phyloP scores from a whole-genome alignment of 2,888 invertebrate species.

The Parnassius mnemosyne region DNA sequence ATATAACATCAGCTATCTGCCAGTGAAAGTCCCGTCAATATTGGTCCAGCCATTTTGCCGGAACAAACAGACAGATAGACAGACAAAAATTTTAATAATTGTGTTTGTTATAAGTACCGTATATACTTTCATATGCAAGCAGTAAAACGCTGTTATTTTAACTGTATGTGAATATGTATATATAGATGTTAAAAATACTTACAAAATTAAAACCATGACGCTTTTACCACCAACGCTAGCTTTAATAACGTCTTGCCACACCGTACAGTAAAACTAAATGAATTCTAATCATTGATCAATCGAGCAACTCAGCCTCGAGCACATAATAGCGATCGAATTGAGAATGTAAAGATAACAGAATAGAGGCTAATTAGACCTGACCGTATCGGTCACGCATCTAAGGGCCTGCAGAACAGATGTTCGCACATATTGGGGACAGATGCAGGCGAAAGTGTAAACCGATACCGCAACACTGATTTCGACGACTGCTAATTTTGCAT shows the following conservation, averaged over 20 bases:
- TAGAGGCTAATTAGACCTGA: constrained; percentile 69
- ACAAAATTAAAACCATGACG: too few relatives aligned
- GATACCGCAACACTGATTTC: constrained; percentile 40
- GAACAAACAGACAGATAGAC: too few relatives aligned
- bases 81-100: too few relatives aligned
- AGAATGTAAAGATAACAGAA: constrained; percentile 69
- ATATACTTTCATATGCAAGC: too few relatives aligned
- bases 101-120: too few relatives aligned
- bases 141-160: too few relatives aligned
- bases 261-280: constrained; percentile 41
- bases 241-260: constrained; percentile 17
- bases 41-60: too few relatives aligned
- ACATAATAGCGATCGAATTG: constrained; percentile 65
- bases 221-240: constrained; percentile 5
- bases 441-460: constrained; percentile 54
- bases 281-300: constrained; percentile 56
- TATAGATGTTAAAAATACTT: too few relatives aligned
- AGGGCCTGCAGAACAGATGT: constrained; percentile 62
- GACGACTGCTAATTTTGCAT: constrained; percentile 45
- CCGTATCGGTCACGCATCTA: constrained; percentile 55
- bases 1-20: too few relatives aligned
- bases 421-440: constrained; percentile 62
- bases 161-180: too few relatives aligned
- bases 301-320: constrained; percentile 42
- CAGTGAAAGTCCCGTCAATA: too few relatives aligned